Conservation (phyloP, 2,113 vertebrate genomes). For the Antidorcas marsupialis region DNA sequence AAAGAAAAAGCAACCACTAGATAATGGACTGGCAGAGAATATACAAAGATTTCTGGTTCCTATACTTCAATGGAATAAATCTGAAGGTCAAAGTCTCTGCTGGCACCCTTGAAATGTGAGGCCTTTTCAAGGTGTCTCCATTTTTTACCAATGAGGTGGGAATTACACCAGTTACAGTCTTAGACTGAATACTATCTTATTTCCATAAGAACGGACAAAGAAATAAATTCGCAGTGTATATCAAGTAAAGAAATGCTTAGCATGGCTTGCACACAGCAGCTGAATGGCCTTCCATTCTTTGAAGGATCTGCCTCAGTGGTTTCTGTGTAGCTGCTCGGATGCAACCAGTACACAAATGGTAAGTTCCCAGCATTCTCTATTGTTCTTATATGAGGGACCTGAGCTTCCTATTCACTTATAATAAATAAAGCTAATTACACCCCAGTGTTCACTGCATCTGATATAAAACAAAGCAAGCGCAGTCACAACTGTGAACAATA, state of each 20-base stretch:
- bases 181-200: constrained; percentile 61
- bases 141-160: constrained; percentile 59
- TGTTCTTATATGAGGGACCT: constrained; percentile 22
- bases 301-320: neutral
- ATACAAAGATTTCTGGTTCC: constrained; percentile 20
- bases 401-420: constrained; percentile 36
- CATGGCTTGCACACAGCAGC: neutral
- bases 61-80: constrained; percentile 62
- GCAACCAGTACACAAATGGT: neutral
- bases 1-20: neutral
- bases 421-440: constrained; percentile 63
- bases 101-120: constrained; percentile 53
- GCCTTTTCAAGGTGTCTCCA: constrained; percentile 57
- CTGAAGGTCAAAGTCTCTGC: constrained; percentile 48
- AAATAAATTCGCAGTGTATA: constrained; percentile 40
- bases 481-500: constrained; percentile 48
- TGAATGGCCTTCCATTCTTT: neutral
- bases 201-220: constrained; percentile 52
- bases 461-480: constrained; percentile 47
- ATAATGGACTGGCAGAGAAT: constrained; percentile 41
- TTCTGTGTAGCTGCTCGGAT: neutral
- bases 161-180: constrained; percentile 65
- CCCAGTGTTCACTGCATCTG: neutral
- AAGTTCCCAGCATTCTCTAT: constrained; percentile 19
- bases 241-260: constrained; percentile 62